A percentile compares a stretch with the other conserved stretches of the same genome.
phyloP scores from a whole-genome alignment of 2,797 vertebrate species.

The Epinephelus malabaricus region DNA sequence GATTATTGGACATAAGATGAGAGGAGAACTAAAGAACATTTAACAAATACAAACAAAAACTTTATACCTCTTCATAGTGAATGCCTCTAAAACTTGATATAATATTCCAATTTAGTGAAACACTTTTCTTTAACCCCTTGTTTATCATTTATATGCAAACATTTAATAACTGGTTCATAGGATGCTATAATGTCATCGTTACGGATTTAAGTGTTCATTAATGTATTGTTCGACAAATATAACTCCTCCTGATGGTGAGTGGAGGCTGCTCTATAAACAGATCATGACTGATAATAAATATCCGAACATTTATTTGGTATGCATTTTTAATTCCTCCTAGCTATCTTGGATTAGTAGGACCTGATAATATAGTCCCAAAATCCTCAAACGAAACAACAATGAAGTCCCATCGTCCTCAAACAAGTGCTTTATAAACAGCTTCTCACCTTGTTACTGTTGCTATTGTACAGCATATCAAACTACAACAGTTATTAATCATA shows the following conservation, averaged over 20 bases:
- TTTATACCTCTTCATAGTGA: not conserved
- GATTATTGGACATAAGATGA: not conserved
- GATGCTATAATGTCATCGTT: not conserved
- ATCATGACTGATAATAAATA: not conserved
- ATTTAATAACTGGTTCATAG: conserved; percentile 2
- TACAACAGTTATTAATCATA: too few relatives aligned
- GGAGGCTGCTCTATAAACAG: not conserved
- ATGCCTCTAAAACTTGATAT: not conserved
- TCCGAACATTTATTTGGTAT: too few relatives aligned
- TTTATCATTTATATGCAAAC: not conserved
- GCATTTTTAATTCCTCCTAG: too few relatives aligned
- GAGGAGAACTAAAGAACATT: not conserved
- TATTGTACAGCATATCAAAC: too few relatives aligned
- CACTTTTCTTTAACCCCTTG: not conserved
- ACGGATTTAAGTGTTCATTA: not conserved
- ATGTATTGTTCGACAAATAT: not conserved
- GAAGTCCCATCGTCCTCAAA: too few relatives aligned
- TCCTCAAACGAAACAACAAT: too few relatives aligned
- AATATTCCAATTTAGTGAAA: not conserved
- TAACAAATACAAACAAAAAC: not conserved
- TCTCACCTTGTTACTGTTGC: too few relatives aligned
- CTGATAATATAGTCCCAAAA: too few relatives aligned
- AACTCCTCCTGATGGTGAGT: too few relatives aligned
- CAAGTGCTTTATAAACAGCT: too few relatives aligned
- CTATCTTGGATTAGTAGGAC: too few relatives aligned